Evolutionary conservation across 2,113 vertebrate species (phyloP).

Genomic region (Eulemur macaco): DNA sequence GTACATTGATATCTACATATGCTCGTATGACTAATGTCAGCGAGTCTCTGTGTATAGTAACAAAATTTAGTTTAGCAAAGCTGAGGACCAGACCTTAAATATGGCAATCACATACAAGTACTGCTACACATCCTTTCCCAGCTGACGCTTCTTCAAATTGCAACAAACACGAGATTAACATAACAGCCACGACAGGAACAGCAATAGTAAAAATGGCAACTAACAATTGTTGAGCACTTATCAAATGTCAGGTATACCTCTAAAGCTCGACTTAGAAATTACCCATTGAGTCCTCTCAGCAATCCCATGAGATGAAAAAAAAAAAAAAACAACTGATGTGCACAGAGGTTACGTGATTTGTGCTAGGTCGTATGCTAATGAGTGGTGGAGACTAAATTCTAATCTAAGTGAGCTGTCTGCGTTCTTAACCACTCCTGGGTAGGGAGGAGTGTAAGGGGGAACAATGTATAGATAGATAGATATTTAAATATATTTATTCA

Average conservation of each 20-base stretch:
- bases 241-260: conserved; percentile 20
- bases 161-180: conserved; percentile 23
- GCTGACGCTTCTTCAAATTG: conserved; percentile 38
- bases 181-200: neutral
- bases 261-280: conserved; percentile 32
- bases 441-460: neutral
- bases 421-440: neutral
- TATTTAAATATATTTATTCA: neutral
- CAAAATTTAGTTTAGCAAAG: conserved; percentile 2
- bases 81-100: neutral
- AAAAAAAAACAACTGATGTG: neutral
- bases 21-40: neutral
- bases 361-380: neutral
- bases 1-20: neutral
- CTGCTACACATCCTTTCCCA: conserved; percentile 2
- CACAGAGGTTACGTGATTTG: neutral
- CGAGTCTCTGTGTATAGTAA: neutral
- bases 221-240: neutral
- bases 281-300: neutral
- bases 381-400: neutral
- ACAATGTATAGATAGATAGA: neutral
- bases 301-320: neutral
- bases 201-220: neutral
- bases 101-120: neutral
- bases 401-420: neutral